phyloP scores from a whole-genome alignment of 1,140 invertebrate genomes.

The Caerostris darwini region DNA sequence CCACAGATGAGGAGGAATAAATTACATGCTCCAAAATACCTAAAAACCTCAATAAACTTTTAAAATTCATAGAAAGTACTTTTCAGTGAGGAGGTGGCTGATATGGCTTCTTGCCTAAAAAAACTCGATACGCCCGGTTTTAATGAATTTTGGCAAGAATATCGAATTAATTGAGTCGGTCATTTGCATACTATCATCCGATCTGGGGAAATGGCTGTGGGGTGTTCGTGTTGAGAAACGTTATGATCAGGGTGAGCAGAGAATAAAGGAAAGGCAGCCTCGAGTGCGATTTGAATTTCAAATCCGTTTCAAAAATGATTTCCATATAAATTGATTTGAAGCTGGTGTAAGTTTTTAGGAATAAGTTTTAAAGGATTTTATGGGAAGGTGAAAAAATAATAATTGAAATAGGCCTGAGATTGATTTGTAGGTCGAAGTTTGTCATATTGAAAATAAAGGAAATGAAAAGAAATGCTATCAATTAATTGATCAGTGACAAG shows the following conservation, averaged over 20 bases:
- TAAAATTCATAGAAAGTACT: neutral
- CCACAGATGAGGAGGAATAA: neutral
- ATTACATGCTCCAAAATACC: neutral
- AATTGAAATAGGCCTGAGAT: no score
- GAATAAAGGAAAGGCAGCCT: neutral
- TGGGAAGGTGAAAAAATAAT: no score
- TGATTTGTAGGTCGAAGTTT: no score
- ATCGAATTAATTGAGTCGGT: neutral
- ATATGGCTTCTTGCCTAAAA: neutral
- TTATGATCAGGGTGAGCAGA: neutral
- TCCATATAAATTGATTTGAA: conserved; percentile 37
- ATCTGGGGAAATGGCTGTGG: neutral
- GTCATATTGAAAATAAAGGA: no score
- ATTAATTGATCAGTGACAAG: no score
- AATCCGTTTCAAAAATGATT: conserved; percentile 7
- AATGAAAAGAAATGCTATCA: no score
- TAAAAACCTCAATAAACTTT: neutral
- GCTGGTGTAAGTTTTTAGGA: neutral
- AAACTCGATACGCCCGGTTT: neutral
- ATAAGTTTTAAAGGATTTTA: no score
- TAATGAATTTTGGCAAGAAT: neutral
- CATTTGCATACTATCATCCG: neutral
- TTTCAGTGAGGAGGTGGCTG: neutral
- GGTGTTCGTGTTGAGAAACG: neutral
- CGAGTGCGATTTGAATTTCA: neutral